Evolutionary conservation across 2,113 vertebrate species (phyloP), one percentile per base, ranked within the genome.

Genomic region (Rhagologus leucostigma): DNA sequence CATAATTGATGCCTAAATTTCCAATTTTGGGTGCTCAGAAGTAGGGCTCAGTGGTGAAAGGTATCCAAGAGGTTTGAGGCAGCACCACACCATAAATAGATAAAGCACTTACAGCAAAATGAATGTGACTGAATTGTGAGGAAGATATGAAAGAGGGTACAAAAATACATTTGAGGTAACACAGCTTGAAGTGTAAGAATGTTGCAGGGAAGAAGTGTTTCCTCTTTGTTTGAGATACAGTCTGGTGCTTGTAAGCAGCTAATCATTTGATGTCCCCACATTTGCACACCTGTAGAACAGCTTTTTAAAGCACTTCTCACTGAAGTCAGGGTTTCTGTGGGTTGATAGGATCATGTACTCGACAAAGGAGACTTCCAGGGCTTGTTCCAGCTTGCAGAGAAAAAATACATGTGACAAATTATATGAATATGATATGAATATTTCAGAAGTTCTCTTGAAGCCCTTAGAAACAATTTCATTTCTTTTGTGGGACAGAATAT

Each of bases 161-260:
- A 53, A 56, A 75, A 15, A 47, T 5, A 19, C 13, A 35, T 52
- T 57, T 0, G 0, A 81, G 20, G 16, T 37, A 67, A 71, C 6
- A 5, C 0, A 2, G 30, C 21, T 83, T 18, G 1, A 74, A 42
- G 10, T n/a, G 2, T 17, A 87, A 71, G n/a, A 57, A 53, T 13
- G 5, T 26, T 65, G 70, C 32, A 62, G 49, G 52, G 26, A 65
- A 35, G 12, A 64, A 63, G 13, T 27, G 42, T 59, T 76, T 87
- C 29, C 22, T 24, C 0, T 68, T 47, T 55, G 33, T 47, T 20
- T 53, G 29, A 62, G 42, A 56, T 39, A 24, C 4, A 32, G 41
- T 21, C 2, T 2, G 35, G 14, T 33, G n/a, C 41, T 64, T 57
- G 29, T 39, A 73, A 90, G 42, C 59, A 80, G 37, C 3, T 3